Conservation (phyloP, 2,797 vertebrate species). For the Tenualosa ilisha region DNA sequence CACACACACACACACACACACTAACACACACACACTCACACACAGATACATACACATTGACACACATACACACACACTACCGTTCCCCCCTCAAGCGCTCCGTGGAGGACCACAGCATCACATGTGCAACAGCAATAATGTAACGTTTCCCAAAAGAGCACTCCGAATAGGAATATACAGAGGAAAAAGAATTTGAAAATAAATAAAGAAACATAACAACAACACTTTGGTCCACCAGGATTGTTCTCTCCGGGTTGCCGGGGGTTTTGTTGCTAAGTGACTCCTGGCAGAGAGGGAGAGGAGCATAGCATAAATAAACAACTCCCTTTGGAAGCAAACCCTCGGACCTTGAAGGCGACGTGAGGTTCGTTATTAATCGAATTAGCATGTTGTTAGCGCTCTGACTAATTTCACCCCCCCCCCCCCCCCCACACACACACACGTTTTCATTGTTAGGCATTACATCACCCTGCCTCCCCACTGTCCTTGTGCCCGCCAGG, state of each 20-base stretch:
- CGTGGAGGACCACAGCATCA: background rate
- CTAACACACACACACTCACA: background rate
- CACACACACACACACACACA: background rate
- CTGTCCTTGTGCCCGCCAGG: background rate
- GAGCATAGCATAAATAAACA: background rate
- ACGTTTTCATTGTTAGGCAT: constrained; percentile 37
- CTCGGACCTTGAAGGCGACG: background rate
- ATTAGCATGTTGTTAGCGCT: constrained; percentile 4
- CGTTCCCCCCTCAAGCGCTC: background rate
- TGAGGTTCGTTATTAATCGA: constrained; percentile 14
- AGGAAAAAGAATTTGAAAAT: background rate
- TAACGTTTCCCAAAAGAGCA: background rate
- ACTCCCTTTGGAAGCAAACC: background rate
- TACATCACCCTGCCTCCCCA: constrained; percentile 55
- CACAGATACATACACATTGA: background rate
- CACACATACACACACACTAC: background rate
- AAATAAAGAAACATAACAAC: background rate
- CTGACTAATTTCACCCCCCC: background rate
- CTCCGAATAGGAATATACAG: too few relatives aligned
- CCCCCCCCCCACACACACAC: too few relatives aligned
- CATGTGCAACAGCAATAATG: background rate
- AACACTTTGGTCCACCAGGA: background rate
- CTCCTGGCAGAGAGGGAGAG: background rate
- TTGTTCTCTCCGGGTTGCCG: background rate
- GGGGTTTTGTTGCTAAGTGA: constrained; percentile 15